Conservation (phyloP, 2,797 vertebrate species). For the Acipenser transmontanus region DNA sequence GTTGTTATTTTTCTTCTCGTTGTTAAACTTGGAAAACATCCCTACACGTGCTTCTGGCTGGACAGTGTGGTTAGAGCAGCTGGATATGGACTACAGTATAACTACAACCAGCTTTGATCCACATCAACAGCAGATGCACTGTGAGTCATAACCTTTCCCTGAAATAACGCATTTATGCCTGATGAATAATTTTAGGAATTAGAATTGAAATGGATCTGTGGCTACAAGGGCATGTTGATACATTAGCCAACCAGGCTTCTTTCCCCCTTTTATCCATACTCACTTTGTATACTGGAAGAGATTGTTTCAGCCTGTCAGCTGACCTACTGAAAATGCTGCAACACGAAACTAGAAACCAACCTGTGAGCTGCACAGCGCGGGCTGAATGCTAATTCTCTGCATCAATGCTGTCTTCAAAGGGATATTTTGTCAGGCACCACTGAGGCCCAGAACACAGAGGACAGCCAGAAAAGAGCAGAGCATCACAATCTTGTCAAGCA, state of each 20-base stretch:
- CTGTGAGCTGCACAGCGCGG: slow-evolving; percentile 52
- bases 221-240: slow-evolving; percentile 20
- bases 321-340: slow-evolving; percentile 52
- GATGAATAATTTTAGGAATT: slow-evolving; percentile 26
- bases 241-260: slow-evolving; percentile 27
- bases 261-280: slow-evolving; percentile 42
- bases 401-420: slow-evolving; percentile 65
- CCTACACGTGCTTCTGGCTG: no score
- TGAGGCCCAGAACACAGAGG: slow-evolving; percentile 30
- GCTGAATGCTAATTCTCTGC: slow-evolving; percentile 71
- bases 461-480: slow-evolving; percentile 25
- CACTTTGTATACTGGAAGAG: slow-evolving; percentile 54
- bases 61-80: no score
- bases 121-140: no score
- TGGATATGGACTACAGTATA: no score
- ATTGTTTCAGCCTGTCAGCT: slow-evolving; percentile 50
- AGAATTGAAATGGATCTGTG: slow-evolving; percentile 14
- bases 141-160: no score
- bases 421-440: slow-evolving; percentile 32
- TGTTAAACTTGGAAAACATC: no score
- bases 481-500: slow-evolving; percentile 13
- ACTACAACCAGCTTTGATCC: no score
- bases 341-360: slow-evolving; percentile 60
- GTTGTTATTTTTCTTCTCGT: no score
- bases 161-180: slow-evolving; percentile 9